Base-by-base conservation (phyloP, 2,113 vertebrate genomes). In the Lanius collurio region DNA sequence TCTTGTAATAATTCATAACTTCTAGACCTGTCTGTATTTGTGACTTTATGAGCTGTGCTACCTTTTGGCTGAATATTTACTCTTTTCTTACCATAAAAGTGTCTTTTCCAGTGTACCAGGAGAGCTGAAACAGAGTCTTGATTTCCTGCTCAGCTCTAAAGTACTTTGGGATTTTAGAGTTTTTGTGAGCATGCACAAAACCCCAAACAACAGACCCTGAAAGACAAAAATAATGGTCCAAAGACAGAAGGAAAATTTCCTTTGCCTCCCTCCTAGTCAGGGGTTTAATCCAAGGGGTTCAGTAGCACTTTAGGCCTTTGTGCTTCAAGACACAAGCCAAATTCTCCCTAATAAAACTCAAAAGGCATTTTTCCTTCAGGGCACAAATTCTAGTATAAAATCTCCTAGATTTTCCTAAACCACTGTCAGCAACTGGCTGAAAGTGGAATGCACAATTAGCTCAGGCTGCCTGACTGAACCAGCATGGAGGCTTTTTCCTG, bases 311-410 rank as follows among this genome's bases (percentile, higher is more conserved):
- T 1, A 28, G 63, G 42, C 44, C 71, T 93, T 80, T 3, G 8
- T 50, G 88, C 69, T 92, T 78, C n/a, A 28, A 89, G 68, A 59
- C 83, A 42, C 26, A 7, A 84, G 89, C 89, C 83, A 87, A 84
- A 81, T 81, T 75, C 83, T 87, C 35, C 23, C 69, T 78, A 81
- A 78, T 63, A 81, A 84, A 78, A 81, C 78, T 55, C 60, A 87
- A 82, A 93, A 74, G 55, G 69, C 81, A 63, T 24, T 87, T 89
- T 93, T 84, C 89, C 91, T 94, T 67, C 65, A 22, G 87, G 93
- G 73, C 77, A 91, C 62, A 59, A 78, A 39, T 93, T 78, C 62
- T 80, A 31, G 49, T 74, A 28, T 67, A 70, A 95, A 87, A 81
- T 78, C 81, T 70, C 59, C 44, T 60, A 7, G 26, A 2, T 91